phyloP scores from a whole-genome alignment of 2,797 vertebrate species.

The Trichosurus vulpecula region DNA sequence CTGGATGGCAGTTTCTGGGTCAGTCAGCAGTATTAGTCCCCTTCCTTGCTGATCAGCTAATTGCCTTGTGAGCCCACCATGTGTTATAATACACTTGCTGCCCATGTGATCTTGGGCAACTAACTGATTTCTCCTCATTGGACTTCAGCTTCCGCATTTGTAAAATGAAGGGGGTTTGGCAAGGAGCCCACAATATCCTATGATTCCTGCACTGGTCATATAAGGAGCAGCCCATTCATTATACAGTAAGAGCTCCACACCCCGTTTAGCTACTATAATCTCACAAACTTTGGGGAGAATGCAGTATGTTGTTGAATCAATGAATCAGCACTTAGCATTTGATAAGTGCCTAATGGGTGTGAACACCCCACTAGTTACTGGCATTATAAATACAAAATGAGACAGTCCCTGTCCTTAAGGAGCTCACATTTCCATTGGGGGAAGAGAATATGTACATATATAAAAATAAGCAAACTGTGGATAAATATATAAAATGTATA shows the following conservation, averaged over 20 bases:
- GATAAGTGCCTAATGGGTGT: background rate
- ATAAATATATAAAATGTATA: background rate
- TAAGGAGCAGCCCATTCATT: background rate
- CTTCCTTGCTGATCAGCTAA: background rate
- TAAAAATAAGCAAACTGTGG: background rate
- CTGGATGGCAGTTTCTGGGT: background rate
- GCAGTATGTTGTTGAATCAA: background rate
- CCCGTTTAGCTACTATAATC: background rate
- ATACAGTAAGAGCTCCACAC: too few relatives aligned
- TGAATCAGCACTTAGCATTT: background rate
- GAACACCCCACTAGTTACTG: background rate
- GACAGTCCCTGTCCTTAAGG: background rate
- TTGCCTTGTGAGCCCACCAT: background rate
- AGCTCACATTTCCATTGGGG: background rate
- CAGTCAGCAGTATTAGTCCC: too few relatives aligned
- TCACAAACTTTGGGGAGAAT: background rate
- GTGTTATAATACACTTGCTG: background rate
- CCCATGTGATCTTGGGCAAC: background rate
- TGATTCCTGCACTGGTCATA: background rate
- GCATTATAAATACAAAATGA: background rate
- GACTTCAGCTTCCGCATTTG: background rate
- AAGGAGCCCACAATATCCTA: background rate
- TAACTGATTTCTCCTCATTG: background rate
- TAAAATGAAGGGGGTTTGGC: background rate
- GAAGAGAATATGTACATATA: background rate